Conservation (phyloP, 2,888 invertebrate species). For the Pachycephus smyrnensis region DNA sequence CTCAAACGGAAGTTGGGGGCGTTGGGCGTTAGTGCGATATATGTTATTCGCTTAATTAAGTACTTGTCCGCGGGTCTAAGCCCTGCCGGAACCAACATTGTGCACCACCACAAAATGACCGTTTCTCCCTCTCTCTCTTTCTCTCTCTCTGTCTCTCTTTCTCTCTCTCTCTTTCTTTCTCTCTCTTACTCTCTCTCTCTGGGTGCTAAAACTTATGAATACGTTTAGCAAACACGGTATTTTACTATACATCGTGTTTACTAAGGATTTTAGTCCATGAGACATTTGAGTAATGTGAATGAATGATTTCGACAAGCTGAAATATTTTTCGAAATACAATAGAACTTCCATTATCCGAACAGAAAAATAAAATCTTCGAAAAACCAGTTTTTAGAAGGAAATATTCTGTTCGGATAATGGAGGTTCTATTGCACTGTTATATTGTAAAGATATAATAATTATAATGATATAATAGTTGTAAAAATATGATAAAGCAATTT, state of each 20-base stretch:
- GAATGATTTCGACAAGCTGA: neutral
- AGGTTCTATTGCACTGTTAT: too few species aligned
- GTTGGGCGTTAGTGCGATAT: conserved; percentile 50
- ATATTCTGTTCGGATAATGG: too few species aligned
- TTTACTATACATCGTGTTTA: neutral
- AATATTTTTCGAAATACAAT: neutral
- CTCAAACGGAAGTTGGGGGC: conserved; percentile 39
- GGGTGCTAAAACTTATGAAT: conserved; percentile 1
- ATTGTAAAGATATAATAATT: neutral
- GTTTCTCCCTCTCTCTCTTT: neutral
- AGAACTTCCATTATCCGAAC: too few species aligned
- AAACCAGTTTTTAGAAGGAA: too few species aligned
- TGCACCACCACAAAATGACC: conserved; percentile 1
- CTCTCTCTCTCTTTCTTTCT: neutral
- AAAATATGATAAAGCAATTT: neutral
- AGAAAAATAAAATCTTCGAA: too few species aligned
- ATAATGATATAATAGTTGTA: too few species aligned
- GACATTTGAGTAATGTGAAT: neutral
- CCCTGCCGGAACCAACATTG: conserved; percentile 18
- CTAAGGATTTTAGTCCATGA: neutral
- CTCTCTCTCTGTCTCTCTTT: neutral
- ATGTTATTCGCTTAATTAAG: conserved; percentile 65
- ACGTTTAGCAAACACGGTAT: neutral
- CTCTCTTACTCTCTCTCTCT: neutral
- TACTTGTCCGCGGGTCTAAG: conserved; percentile 48